phyloP scores from a whole-genome alignment of 1,140 invertebrate genomes.

The Trialeurodes vaporariorum region DNA sequence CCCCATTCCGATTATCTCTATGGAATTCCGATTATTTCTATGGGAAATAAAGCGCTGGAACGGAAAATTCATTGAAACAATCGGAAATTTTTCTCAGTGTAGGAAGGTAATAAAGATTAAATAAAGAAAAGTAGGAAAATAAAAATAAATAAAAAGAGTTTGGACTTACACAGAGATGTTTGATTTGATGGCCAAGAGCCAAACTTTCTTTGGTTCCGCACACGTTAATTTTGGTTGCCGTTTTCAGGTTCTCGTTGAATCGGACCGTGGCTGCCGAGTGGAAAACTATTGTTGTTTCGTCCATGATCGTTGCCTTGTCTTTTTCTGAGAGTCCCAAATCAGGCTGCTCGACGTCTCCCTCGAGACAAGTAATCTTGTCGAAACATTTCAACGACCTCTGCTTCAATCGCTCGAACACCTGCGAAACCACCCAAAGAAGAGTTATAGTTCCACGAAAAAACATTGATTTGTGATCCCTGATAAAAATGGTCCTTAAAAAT shows the following conservation, averaged over 20 bases:
- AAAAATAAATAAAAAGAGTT: too few relatives aligned
- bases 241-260: constrained; percentile 70
- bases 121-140: too few relatives aligned
- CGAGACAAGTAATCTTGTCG: constrained; percentile 33
- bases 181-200: constrained; percentile 47
- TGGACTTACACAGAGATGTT: constrained; percentile 50
- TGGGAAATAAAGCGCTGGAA: too few relatives aligned
- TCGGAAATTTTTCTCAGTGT: too few relatives aligned
- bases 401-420: constrained; percentile 31
- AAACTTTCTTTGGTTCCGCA: constrained; percentile 50
- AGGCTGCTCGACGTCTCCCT: constrained; percentile 33
- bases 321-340: constrained; percentile 22
- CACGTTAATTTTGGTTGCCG: constrained; percentile 46
- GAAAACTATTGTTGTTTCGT: constrained; percentile 41
- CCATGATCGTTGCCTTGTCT: constrained; percentile 16
- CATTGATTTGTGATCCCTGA: too few relatives aligned
- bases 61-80: too few relatives aligned
- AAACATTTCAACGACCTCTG: constrained; percentile 29
- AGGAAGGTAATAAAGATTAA: too few relatives aligned
- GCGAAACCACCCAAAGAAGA: background rate
- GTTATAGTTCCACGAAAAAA: too few relatives aligned
- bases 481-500: too few relatives aligned
- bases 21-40: too few relatives aligned
- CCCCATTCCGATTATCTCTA: too few relatives aligned
- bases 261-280: constrained; percentile 79